These are phyloP conservation scores for Cuniculus paca DNA, from an alignment of 2,797 vertebrate genomes.

Conservation along the genomic window DNA sequence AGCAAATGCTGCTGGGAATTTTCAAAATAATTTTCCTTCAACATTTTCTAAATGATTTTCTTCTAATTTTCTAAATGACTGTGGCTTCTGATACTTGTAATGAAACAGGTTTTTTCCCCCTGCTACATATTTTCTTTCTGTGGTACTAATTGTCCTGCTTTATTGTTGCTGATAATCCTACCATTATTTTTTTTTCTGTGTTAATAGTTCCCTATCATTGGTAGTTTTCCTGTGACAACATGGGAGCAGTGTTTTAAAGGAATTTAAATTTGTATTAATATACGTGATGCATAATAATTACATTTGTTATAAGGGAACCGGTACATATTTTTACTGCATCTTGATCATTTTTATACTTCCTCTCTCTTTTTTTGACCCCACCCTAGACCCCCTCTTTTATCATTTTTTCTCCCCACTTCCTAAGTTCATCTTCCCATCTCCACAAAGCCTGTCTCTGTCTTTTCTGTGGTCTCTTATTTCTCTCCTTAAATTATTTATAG, in stretches of 20 bases:
- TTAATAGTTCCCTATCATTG: background rate
- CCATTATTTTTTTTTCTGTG: background rate
- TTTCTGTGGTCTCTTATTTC: no score
- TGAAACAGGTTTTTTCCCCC: background rate
- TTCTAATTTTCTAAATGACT: background rate
- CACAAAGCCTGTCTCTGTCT: no score
- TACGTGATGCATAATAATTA: background rate
- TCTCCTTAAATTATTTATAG: no score
- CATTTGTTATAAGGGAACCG: background rate
- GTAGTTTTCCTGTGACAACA: background rate
- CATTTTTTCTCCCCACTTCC: no score
- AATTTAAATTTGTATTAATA: background rate
- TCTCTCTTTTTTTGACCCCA: background rate
- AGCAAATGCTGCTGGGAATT: background rate
- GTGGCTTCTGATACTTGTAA: background rate
- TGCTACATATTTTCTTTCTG: background rate
- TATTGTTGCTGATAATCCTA: background rate
- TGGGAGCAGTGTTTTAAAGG: background rate
- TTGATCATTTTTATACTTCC: background rate
- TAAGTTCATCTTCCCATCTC: no score
- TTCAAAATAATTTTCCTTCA: slow-evolving; percentile 34
- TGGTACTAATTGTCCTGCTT: background rate
- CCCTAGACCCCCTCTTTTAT: background rate
- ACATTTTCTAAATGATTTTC: slow-evolving; percentile 35
- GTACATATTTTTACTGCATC: background rate